Base-by-base conservation (phyloP, 2,797 vertebrate genomes). In the Myotis myotis region DNA sequence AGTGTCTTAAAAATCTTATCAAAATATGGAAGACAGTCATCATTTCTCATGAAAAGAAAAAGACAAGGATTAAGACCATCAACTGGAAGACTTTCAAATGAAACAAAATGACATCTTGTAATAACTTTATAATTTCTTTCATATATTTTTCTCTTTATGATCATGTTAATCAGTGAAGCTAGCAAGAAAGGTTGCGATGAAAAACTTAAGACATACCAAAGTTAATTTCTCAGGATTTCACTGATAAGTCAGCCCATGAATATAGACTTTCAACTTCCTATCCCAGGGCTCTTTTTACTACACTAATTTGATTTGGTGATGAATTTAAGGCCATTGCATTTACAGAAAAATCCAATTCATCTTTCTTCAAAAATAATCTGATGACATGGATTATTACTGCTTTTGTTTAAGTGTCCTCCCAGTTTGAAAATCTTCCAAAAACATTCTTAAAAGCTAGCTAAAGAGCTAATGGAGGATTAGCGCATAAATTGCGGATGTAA, bases 311-410 rank as follows among this genome's bases (percentile, higher is more conserved):
- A 30, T 36, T 83, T 7, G 1, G 22, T 55, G 20, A 95, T 76
- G 28, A 85, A 74, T 83, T 93, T 16, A 91, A 92, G 15, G 60
- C 2, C 30, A 95, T 9, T 87, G 51, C 9, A 71, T 89, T 93
- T 80, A 90, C 8, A 85, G 53, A 96, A 93, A 93, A 86, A 51
- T 76, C 25, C 74, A 90, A 79, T 60, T 89, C 16, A 57, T 83
- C 89, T 91, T 87, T 74, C 28, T 92, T 92, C 30, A 81, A 85
- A 97, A 91, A 81, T 83, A 91, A 92, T 80, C 80, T 53, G 62
- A 36, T 86, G 83, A 87, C 49, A 71, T 83, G n/a, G 88, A 83
- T 87, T n/a, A 95, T 89, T 75, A 60, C 6, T 89, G 25, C 3
- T 81, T 93, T 91, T 55, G 15, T 28, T 85, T 87, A 93, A 38